These are phyloP conservation scores for Hemibagrus wyckioides DNA, from an alignment of 2,113 vertebrate genomes.

Conservation along the genomic window DNA sequence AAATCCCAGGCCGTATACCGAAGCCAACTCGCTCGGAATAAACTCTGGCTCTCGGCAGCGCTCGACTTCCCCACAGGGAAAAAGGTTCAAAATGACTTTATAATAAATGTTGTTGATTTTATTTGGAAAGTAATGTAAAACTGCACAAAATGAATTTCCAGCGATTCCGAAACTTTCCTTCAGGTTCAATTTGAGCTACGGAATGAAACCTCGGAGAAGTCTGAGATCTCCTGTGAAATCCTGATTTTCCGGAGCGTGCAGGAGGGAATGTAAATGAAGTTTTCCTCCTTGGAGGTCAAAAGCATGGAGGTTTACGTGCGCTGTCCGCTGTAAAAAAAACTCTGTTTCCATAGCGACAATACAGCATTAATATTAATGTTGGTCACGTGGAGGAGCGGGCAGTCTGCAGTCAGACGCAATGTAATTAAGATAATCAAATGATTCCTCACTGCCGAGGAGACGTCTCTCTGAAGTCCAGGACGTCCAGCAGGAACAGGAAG, in stretches of 20 bases:
- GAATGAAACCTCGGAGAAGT: neutral
- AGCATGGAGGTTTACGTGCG: neutral
- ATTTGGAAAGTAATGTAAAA: neutral
- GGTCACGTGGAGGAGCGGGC: neutral
- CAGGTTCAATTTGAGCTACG: neutral
- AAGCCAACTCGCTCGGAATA: neutral
- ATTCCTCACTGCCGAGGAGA: neutral
- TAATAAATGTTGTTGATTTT: neutral
- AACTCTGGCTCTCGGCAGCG: neutral
- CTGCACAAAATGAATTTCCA: too few relatives aligned
- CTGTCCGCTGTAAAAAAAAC: neutral
- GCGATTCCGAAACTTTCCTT: neutral
- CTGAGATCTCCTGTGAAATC: neutral
- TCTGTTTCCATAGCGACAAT: neutral
- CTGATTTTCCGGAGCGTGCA: neutral
- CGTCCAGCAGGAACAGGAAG: constrained; percentile 20
- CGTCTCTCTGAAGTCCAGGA: neutral
- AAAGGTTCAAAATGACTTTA: neutral
- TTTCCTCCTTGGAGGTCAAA: neutral
- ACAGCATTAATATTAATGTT: neutral
- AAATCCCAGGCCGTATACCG: neutral
- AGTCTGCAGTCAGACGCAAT: neutral
- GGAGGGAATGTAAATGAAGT: neutral
- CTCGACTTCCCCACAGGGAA: neutral
- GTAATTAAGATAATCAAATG: neutral